Base-by-base conservation (phyloP, 1,140 invertebrate species). In the Ips nitidus region DNA sequence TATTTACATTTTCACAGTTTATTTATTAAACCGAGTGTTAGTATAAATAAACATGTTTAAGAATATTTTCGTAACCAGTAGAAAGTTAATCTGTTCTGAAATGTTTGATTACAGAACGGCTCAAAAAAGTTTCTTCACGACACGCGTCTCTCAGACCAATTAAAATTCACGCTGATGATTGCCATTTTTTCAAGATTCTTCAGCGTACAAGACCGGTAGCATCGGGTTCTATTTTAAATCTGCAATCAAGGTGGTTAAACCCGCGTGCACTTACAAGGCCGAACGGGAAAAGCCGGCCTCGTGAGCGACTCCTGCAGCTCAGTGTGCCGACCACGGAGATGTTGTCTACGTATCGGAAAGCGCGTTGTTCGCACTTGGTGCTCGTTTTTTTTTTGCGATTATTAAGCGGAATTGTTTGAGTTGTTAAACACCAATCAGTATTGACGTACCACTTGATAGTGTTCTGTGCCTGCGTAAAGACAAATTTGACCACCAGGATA, bases 221-320 rank as follows among this genome's bases (percentile, higher is more conserved):
- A 55, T 55, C 5, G 37, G 36, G 63, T 41, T 43, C 52, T 66
- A 66, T 66, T 66, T 66, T 66, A 66, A 66, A 66, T 41, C 41
- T 42, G n/a, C 8, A 47, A 47, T 36, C 41, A 68, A 60, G 66
- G 66, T 68, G 66, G 66, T 61, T 68, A 68, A 68, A 68, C 66
- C 43, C 66, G 66, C 52, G 41, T 68, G 56, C 58, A 68, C 45
- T 60, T 42, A 41, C 66, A 68, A 68, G 66, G 66, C 56, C 66
- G 58, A 42, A 6, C 45, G 7, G 8, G 5, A 63, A 59, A 57
- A 57, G 38, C 58, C 43, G n/a, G n/a, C 43, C 41, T 41, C 22
- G 41, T 8, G 43, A 7, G 42, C 61, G 45, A 52, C 61, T 64
- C 50, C 39, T 64, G 61, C 61, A 53, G 61, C 38, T 52, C 61